Percentiles rank a stretch among this genome's conserved stretches.
Conservation (phyloP, 2,797 vertebrate genomes). For the Gymnopithys bicolor region DNA sequence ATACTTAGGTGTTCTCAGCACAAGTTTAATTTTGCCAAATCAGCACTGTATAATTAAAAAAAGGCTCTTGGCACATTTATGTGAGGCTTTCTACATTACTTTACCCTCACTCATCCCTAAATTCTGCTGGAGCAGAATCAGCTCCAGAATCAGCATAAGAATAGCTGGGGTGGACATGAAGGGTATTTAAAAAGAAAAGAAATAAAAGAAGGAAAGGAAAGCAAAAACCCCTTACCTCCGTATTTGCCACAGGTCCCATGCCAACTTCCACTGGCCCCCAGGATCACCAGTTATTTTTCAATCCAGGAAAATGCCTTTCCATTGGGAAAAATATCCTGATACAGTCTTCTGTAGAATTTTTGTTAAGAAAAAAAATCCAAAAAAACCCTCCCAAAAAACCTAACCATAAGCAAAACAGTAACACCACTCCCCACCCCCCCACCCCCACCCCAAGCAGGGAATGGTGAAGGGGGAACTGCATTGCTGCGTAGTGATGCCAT, state of each 20-base stretch:
- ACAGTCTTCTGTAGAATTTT: background rate
- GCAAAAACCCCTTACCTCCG: accelerated
- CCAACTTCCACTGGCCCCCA: background rate
- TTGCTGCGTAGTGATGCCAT: background rate
- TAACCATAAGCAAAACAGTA: background rate
- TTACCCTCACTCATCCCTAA: background rate
- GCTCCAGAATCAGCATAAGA: background rate
- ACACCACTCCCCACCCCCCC: too few relatives aligned
- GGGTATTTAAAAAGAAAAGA: background rate
- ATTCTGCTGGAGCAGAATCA: background rate
- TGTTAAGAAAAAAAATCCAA: background rate
- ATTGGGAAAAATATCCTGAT: background rate
- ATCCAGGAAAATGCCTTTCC: background rate
- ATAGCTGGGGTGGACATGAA: background rate
- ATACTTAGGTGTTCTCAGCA: background rate
- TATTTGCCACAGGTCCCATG: background rate
- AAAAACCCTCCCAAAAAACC: background rate
- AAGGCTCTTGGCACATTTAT: background rate
- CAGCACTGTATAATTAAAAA: background rate
- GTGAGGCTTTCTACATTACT: background rate
- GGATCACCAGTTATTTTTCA: background rate
- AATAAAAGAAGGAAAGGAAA: background rate
- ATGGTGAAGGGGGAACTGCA: background rate
- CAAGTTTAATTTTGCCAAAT: background rate
- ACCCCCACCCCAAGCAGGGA: too few relatives aligned